A percentile compares a stretch with the other conserved stretches of the same genome.
Evolutionary conservation across 2,888 invertebrate species (phyloP).

Genomic region (Masnerella sp.): DNA sequence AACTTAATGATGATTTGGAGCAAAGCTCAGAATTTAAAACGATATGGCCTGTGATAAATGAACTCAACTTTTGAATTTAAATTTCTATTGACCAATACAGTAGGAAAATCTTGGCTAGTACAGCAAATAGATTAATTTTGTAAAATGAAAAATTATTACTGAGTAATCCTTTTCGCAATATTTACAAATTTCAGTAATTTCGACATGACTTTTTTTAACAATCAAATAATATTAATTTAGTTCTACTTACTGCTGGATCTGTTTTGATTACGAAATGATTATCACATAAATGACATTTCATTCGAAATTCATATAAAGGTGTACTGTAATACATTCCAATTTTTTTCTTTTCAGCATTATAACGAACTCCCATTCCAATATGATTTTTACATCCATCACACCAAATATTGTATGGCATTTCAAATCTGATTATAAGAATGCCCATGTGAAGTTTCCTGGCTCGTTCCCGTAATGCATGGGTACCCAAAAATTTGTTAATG

Average conservation of each 20-base stretch:
- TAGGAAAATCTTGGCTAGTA: too few relatives aligned
- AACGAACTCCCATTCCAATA: slow-evolving; percentile 99
- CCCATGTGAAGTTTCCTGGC: slow-evolving; percentile 97
- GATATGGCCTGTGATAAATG: too few relatives aligned
- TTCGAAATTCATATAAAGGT: slow-evolving; percentile 97
- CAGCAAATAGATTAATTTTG: too few relatives aligned
- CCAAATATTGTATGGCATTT: slow-evolving; percentile 99
- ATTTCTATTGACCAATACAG: too few relatives aligned
- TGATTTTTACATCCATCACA: slow-evolving; percentile 99
- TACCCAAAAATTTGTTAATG: slow-evolving; percentile 94
- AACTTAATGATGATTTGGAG: too few relatives aligned
- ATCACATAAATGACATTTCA: slow-evolving; percentile 99
- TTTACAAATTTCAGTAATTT: too few relatives aligned
- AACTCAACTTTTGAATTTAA: too few relatives aligned
- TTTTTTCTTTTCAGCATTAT: slow-evolving; percentile 95
- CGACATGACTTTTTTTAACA: too few relatives aligned
- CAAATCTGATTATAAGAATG: slow-evolving; percentile 97
- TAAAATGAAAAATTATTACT: too few relatives aligned
- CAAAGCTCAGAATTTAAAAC: too few relatives aligned
- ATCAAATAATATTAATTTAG: neutral
- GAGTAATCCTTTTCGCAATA: too few relatives aligned
- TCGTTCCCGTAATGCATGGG: slow-evolving; percentile 96
- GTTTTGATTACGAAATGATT: slow-evolving; percentile 99
- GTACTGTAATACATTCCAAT: slow-evolving; percentile 99
- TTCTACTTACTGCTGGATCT: slow-evolving; percentile 90